A percentile compares a stretch with the other conserved stretches of the same genome.
Evolutionary conservation across 2,888 invertebrate species (phyloP).

Genomic region (Pherbina coryleti): DNA sequence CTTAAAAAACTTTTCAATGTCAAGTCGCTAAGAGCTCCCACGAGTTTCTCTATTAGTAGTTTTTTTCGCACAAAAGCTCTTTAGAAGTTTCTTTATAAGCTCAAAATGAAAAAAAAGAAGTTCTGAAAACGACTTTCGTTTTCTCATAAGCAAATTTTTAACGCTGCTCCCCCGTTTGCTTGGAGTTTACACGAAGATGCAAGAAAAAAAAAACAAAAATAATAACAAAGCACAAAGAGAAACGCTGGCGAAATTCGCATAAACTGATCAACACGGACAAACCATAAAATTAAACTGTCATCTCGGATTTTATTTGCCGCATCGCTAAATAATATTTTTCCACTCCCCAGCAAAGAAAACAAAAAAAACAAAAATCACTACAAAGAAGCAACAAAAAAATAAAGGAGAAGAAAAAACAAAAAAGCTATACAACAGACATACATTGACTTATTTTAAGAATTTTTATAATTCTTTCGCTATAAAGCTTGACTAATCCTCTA

Average conservation of each 20-base stretch:
- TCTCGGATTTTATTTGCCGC: conserved; percentile 66
- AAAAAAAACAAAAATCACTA: conserved; percentile 30
- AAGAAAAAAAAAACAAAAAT: conserved; percentile 6
- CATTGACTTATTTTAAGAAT: conserved; percentile 43
- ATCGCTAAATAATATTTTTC: conserved; percentile 68
- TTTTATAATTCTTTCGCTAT: conserved; percentile 47
- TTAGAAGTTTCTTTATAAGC: too few species aligned
- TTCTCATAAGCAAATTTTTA: too few species aligned
- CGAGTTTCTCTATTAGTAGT: too few species aligned
- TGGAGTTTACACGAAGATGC: too few species aligned
- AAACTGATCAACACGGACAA: conserved; percentile 69
- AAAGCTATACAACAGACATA: neutral
- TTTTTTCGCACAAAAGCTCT: too few species aligned
- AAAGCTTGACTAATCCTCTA: conserved; percentile 66
- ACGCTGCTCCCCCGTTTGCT: too few species aligned
- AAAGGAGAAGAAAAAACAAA: neutral
- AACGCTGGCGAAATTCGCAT: conserved; percentile 57
- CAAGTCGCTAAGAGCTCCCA: too few species aligned
- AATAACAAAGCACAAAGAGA: neutral
- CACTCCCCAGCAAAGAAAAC: neutral
- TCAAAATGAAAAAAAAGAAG: too few species aligned
- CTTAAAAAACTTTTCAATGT: too few species aligned
- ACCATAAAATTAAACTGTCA: conserved; percentile 71
- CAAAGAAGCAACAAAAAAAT: conserved; percentile 21
- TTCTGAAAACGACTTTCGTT: too few species aligned